These are phyloP conservation scores for Cyclina sinensis DNA, from an alignment of 1,140 invertebrate genomes.

Conservation along the genomic window DNA sequence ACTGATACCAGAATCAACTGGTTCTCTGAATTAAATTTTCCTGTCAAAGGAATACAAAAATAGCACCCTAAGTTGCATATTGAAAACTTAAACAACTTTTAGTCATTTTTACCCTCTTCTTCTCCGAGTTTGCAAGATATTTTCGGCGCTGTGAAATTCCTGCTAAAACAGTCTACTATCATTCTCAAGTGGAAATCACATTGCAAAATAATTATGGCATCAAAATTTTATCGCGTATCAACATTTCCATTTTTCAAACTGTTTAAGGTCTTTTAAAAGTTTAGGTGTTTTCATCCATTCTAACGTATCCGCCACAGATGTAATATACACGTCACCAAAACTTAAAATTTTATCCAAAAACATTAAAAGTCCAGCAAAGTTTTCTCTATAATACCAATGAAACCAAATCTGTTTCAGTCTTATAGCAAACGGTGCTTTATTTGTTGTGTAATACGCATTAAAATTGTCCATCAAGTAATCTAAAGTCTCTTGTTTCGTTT, in stretches of 20 bases:
- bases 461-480: constrained; percentile 77
- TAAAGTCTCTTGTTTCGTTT: constrained; percentile 64
- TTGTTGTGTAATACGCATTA: constrained; percentile 72
- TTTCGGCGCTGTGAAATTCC: background rate
- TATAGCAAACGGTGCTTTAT: constrained; percentile 77
- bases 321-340: constrained; percentile 73
- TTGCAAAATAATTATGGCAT: background rate
- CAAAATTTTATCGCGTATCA: constrained; percentile 12
- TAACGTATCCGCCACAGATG: constrained; percentile 70
- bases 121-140: background rate
- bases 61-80: background rate
- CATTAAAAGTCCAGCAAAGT: constrained; percentile 73
- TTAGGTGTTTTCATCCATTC: constrained; percentile 74
- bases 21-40: no score
- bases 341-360: constrained; percentile 72
- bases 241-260: constrained; percentile 68
- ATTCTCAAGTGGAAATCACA: background rate
- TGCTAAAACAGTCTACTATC: background rate
- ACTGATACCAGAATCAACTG: no score
- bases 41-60: no score
- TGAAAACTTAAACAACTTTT: background rate
- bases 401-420: constrained; percentile 79
- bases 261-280: constrained; percentile 57
- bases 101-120: no score
- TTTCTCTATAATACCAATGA: constrained; percentile 71